Evolutionary conservation across 2,888 invertebrate species (phyloP).

Genomic region (Nemapogon koenigi): DNA sequence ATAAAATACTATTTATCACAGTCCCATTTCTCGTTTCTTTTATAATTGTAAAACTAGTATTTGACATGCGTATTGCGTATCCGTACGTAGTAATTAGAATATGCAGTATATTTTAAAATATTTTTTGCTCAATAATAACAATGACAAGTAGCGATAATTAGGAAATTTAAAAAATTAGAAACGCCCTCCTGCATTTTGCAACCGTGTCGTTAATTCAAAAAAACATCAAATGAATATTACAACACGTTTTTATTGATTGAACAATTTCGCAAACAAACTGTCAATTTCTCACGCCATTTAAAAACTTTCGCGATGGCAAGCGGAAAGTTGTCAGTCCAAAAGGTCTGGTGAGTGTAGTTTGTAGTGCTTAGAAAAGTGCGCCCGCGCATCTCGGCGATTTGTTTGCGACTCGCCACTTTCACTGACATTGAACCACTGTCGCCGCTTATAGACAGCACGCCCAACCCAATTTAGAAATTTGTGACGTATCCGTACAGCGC

Average conservation of each 20-base stretch:
- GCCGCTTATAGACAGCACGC: constrained; percentile 2
- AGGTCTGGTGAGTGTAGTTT: constrained; percentile 2
- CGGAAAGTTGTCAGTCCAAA: constrained; percentile 30
- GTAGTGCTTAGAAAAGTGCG: constrained; percentile 42
- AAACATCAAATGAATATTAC: no score
- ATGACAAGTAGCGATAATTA: no score
- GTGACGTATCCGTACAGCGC: constrained; percentile 1
- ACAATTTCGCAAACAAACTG: constrained; percentile 15
- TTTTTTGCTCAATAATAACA: no score
- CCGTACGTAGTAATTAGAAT: no score
- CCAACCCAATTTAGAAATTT: constrained; percentile 7
- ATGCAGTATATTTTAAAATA: no score
- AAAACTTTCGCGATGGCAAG: constrained; percentile 38
- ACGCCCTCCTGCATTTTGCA: no score
- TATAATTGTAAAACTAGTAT: no score
- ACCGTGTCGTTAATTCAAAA: no score
- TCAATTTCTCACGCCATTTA: constrained; percentile 19
- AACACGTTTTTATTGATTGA: not conserved
- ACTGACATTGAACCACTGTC: constrained; percentile 34
- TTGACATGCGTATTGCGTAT: no score
- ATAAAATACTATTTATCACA: no score
- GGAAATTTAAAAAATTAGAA: no score
- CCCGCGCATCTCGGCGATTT: constrained; percentile 26
- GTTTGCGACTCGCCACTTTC: constrained; percentile 51
- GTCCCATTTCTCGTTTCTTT: no score